Conservation (phyloP, 2,888 invertebrate species). For the Venustoraphidia nigricollis region DNA sequence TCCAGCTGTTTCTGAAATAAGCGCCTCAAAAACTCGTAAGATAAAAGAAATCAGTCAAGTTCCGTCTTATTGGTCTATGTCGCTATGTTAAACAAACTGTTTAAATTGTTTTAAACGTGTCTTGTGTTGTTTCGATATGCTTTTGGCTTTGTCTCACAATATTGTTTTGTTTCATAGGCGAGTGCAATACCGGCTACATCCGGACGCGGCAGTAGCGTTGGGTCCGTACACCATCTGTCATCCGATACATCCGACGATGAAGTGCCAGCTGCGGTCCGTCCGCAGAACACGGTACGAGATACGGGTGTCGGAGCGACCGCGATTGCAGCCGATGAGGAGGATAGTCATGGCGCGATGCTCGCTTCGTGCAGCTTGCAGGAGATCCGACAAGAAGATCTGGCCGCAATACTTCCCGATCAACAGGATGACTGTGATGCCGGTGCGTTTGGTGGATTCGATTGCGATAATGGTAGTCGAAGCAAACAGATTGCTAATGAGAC, state of each 20-base stretch:
- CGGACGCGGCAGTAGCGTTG: slow-evolving; percentile 24
- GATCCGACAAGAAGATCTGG: slow-evolving; percentile 64
- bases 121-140: too few relatives aligned
- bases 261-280: background rate
- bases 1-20: too few relatives aligned
- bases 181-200: too few relatives aligned
- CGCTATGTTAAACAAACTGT: too few relatives aligned
- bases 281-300: slow-evolving; percentile 20
- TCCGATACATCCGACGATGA: slow-evolving; percentile 28
- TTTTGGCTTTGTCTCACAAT: too few relatives aligned
- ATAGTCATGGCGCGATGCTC: slow-evolving; percentile 37
- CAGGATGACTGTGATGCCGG: slow-evolving; percentile 32
- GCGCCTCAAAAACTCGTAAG: too few relatives aligned
- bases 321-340: slow-evolving; percentile 22
- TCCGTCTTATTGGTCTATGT: too few relatives aligned
- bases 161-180: too few relatives aligned
- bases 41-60: too few relatives aligned
- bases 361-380: slow-evolving; percentile 44
- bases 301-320: slow-evolving; percentile 12
- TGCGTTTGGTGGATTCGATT: slow-evolving; percentile 27
- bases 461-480: slow-evolving; percentile 22
- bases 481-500: slow-evolving; percentile 28
- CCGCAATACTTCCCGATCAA: slow-evolving; percentile 62
- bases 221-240: background rate
- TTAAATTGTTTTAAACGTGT: too few relatives aligned